Conservation (phyloP, 2,797 vertebrate species). For the Picus viridis region DNA sequence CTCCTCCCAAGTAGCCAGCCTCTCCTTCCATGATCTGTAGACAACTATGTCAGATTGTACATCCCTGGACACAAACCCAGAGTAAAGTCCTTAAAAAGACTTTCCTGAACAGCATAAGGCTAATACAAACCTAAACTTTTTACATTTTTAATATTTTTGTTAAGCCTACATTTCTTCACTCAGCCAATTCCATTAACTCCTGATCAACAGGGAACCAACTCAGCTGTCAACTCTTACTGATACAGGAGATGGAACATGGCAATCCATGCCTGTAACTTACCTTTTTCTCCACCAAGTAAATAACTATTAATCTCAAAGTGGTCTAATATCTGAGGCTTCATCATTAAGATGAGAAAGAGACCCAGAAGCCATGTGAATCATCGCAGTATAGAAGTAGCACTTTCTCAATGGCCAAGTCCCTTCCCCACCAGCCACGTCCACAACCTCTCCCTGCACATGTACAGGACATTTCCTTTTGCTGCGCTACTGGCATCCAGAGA, state of each 20-base stretch:
- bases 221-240: background rate
- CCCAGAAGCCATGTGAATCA: background rate
- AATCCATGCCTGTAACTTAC: background rate
- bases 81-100: background rate
- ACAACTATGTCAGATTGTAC: background rate
- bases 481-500: rapidly evolving
- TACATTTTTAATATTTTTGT: background rate
- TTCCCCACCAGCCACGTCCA: background rate
- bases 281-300: background rate
- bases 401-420: background rate
- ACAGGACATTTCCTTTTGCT: rapidly evolving
- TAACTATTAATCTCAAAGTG: background rate
- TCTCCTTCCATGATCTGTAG: background rate
- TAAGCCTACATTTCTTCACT: background rate
- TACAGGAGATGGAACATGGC: background rate
- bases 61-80: background rate
- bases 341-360: background rate
- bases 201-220: background rate
- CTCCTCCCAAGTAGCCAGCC: no score
- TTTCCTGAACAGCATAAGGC: background rate
- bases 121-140: background rate
- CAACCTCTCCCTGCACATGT: rapidly evolving
- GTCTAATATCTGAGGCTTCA: background rate
- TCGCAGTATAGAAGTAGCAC: background rate
- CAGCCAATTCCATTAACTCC: background rate